phyloP scores from a whole-genome alignment of 2,113 vertebrate species.

The Amia ocellicauda region DNA sequence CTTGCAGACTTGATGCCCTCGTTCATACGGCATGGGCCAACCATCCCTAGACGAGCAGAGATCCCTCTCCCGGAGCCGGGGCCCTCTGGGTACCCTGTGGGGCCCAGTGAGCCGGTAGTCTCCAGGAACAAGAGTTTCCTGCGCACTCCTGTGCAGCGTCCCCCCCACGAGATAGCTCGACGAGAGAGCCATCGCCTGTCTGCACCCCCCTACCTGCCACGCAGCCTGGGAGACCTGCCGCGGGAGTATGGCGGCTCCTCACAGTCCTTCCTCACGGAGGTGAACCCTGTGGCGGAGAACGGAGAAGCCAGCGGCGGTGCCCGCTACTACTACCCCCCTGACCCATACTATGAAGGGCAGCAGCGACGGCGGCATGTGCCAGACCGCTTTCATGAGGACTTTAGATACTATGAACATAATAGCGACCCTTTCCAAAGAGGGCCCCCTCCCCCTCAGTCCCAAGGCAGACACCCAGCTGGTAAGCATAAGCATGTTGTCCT shows the following conservation, averaged over 20 bases:
- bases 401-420: constrained; percentile 85
- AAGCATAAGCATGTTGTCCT: constrained; percentile 22
- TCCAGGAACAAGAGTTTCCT: constrained; percentile 87
- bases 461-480: constrained; percentile 82
- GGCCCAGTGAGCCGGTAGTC: constrained; percentile 66
- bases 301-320: constrained; percentile 67
- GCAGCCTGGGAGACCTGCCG: constrained; percentile 80
- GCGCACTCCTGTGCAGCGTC: constrained; percentile 71
- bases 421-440: constrained; percentile 84
- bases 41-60: constrained; percentile 88
- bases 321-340: constrained; percentile 74
- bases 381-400: constrained; percentile 82
- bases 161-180: constrained; percentile 79
- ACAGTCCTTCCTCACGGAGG: constrained; percentile 82
- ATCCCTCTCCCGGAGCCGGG: constrained; percentile 76
- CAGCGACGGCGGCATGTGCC: constrained; percentile 66
- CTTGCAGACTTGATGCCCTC: constrained; percentile 92
- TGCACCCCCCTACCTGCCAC: constrained; percentile 81
- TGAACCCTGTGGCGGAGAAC: constrained; percentile 75
- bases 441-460: constrained; percentile 70
- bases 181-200: constrained; percentile 91
- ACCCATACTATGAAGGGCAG: constrained; percentile 79
- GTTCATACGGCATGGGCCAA: constrained; percentile 96
- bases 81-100: constrained; percentile 60
- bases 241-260: constrained; percentile 83